These are phyloP conservation scores for Autographa pulchrina DNA, from an alignment of 2,888 invertebrate genomes.

Conservation along the genomic window DNA sequence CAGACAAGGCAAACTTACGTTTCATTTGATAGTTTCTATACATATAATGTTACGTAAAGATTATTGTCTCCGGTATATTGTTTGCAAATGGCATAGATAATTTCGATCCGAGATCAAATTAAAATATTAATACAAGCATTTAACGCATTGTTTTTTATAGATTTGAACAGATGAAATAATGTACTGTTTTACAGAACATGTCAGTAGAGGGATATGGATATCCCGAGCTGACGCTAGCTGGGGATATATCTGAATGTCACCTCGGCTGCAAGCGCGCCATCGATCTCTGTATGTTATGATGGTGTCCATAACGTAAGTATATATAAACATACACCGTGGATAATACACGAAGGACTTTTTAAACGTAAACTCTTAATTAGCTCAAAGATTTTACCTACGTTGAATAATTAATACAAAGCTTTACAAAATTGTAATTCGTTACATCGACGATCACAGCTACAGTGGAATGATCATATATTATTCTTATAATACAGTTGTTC, in stretches of 20 bases:
- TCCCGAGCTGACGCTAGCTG: not conserved
- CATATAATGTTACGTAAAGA: constrained; percentile 15
- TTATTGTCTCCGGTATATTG: constrained; percentile 45
- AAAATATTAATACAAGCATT: constrained; percentile 11
- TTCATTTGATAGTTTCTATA: constrained; percentile 14
- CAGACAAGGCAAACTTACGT: constrained; percentile 44
- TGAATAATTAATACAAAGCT: constrained; percentile 7
- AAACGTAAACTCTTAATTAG: constrained; percentile 8
- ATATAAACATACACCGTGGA: not conserved
- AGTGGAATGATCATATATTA: constrained; percentile 46
- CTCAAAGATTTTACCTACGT: not conserved
- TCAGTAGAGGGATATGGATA: not conserved
- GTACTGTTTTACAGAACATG: not conserved
- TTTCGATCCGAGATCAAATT: constrained; percentile 18
- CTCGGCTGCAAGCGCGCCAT: not conserved
- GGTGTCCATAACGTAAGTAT: not conserved
- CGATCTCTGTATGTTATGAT: not conserved
- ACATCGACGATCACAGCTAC: constrained; percentile 58
- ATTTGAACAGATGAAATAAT: not conserved
- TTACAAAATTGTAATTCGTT: constrained; percentile 32
- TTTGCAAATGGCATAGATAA: not conserved
- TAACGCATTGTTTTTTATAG: not conserved
- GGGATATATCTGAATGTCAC: not conserved
- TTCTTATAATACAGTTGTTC: constrained; percentile 20
- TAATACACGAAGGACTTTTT: not conserved